Evolutionary conservation across 1,140 invertebrate genomes (phyloP).

Genomic region (Bradynema listronoti): DNA sequence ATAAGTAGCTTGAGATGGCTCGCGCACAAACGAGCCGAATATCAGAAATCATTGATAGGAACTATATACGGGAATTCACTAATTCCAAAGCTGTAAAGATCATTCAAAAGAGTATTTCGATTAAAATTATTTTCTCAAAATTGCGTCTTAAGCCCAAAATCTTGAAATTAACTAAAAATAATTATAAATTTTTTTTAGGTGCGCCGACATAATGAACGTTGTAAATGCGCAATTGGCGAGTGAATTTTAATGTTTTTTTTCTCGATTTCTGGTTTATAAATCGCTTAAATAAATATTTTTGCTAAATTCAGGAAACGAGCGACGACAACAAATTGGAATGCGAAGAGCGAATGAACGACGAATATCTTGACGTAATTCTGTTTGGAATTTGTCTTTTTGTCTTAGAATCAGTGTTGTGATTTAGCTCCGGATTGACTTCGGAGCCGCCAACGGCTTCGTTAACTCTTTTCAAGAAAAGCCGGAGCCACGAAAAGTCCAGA

Average conservation of each 20-base stretch:
- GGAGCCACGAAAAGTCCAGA: too few relatives aligned
- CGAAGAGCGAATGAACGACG: conserved; percentile 56
- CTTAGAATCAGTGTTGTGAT: too few relatives aligned
- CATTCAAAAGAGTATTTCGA: too few relatives aligned
- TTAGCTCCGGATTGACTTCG: too few relatives aligned
- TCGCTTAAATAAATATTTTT: conserved; percentile 9
- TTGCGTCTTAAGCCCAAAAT: background rate
- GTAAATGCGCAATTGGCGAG: conserved; percentile 48
- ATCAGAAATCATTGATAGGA: too few relatives aligned
- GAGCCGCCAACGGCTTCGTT: too few relatives aligned
- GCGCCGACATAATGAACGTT: conserved; percentile 52
- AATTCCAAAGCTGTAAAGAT: too few relatives aligned
- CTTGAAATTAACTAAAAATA: too few relatives aligned
- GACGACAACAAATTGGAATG: conserved; percentile 47
- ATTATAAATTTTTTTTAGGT: conserved; percentile 42
- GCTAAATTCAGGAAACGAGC: conserved; percentile 45
- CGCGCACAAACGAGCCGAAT: background rate
- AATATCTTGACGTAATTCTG: conserved; percentile 53
- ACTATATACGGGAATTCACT: too few relatives aligned
- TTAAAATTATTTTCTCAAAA: too few relatives aligned
- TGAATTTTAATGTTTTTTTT: conserved; percentile 12
- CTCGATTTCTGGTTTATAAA: too few relatives aligned
- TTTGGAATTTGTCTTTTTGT: background rate
- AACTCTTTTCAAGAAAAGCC: too few relatives aligned
- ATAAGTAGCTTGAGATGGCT: background rate